Base-by-base conservation (phyloP, 1,140 invertebrate genomes). In the Eueides isabella region DNA sequence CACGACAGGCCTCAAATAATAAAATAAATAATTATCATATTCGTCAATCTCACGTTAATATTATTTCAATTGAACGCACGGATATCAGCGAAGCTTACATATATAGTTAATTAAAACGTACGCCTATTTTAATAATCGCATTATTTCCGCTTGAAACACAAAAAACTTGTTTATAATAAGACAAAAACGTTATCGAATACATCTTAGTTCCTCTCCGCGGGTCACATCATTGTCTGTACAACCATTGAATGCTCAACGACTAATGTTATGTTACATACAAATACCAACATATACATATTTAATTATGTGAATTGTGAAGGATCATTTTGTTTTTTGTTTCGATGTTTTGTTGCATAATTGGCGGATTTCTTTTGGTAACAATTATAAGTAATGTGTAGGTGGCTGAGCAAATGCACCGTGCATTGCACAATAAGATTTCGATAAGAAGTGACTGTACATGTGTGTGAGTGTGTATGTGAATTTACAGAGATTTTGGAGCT, bases 341-440 rank as follows among this genome's bases (percentile, higher is more conserved):
- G 23, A 63, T 63, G 33, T 71, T 71, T 71, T 69, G 69, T 76
- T 76, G 67, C 19, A 61, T 68, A 73, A 76, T 26, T 19, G 33
- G 62, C n/a, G 35, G 70, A 69, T 65, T 73, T 68, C 70, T 77
- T 77, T 77, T 74, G 72, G 76, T 74, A 71, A 74, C 38, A 69
- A 70, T 70, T 71, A 74, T 71, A 67, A 68, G 76, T 71, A 71
- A 74, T 48, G 41, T 66, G 70, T 75, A 61, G 66, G 41, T 48
- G 66, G 66, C 29, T 29, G 73, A 71, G 70, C 65, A 74, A 68
- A 61, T 44, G n/a, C n/a, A 67, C 31, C 14, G 16, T 67, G 31
- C 11, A 73, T 67, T 73, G 26, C 55, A 19, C 65, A 62, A 62
- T 73, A 31, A 2, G 19, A 61, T 61, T 72, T 62, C 69, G 61